Percentiles rank a stretch among this genome's conserved stretches.
phyloP scores from a whole-genome alignment of 2,888 invertebrate species.

The Hypomecis punctinalis region DNA sequence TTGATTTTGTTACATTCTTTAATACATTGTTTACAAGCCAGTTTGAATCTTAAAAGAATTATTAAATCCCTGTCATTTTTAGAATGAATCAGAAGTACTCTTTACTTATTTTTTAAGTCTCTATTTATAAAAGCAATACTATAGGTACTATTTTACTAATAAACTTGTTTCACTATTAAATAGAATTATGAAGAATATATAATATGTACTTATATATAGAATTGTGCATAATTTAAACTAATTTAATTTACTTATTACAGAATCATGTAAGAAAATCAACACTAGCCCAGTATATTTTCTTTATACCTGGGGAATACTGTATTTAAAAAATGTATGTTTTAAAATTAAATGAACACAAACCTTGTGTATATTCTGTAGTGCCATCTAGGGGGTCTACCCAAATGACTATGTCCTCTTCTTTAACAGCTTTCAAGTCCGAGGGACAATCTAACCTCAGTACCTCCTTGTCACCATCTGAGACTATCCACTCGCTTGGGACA shows the following conservation, averaged over 20 bases:
- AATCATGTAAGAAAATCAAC: neutral
- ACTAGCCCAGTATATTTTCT: neutral
- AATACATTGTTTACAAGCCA: no score
- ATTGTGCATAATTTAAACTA: no score
- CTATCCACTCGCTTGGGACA: slow-evolving; percentile 90
- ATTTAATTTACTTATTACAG: no score
- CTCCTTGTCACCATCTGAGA: slow-evolving; percentile 88
- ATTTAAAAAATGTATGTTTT: neutral
- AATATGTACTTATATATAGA: no score
- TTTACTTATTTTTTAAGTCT: no score
- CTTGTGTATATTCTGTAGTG: slow-evolving; percentile 98
- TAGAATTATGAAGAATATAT: no score
- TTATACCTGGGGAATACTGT: neutral
- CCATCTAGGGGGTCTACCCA: slow-evolving; percentile 99
- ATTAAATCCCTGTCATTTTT: no score
- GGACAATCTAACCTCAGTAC: slow-evolving; percentile 88
- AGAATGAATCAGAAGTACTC: no score
- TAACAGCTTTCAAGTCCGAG: slow-evolving; percentile 84
- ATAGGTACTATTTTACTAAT: no score
- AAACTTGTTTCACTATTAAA: no score
- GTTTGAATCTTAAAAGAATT: no score
- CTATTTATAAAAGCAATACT: no score
- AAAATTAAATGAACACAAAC: slow-evolving; percentile 60
- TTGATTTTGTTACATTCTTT: neutral
- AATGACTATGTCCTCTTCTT: slow-evolving; percentile 94